phyloP scores from a whole-genome alignment of 2,113 vertebrate species.

The Rhinolophus sinicus region DNA sequence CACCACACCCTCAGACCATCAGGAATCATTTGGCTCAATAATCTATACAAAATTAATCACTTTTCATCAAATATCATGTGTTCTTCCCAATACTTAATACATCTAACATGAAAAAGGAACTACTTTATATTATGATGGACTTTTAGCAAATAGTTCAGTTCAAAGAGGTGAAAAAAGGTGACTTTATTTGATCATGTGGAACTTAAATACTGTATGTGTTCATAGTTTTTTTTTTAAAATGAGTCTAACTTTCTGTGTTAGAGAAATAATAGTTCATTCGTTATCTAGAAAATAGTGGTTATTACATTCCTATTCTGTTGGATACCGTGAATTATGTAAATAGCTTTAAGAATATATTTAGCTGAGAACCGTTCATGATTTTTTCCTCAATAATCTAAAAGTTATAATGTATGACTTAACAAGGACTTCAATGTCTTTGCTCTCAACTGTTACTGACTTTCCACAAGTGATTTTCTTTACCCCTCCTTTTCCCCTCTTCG shows the following conservation, averaged over 20 bases:
- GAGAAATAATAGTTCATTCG: not conserved
- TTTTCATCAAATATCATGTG: not conserved
- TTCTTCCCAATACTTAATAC: not conserved
- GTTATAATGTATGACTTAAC: constrained; percentile 7
- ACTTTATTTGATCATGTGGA: constrained; percentile 9
- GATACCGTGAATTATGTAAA: constrained; percentile 32
- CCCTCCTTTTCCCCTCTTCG: not conserved
- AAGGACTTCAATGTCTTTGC: not conserved
- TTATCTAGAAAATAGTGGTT: not conserved
- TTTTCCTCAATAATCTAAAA: not conserved
- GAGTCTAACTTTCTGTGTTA: not conserved
- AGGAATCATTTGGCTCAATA: not conserved
- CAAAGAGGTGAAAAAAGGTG: not conserved
- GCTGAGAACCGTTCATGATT: not conserved
- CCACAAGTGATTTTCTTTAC: not conserved
- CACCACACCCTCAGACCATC: not conserved
- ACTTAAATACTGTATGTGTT: not conserved
- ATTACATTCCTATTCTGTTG: not conserved
- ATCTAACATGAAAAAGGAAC: not conserved
- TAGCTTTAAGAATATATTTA: not conserved
- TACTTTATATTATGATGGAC: not conserved
- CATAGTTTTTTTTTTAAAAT: not conserved
- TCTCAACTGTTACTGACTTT: not conserved
- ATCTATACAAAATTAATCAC: not conserved
- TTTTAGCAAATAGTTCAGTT: not conserved